Conservation (phyloP, 2,797 vertebrate species). For the Rousettus madagascariensis region DNA sequence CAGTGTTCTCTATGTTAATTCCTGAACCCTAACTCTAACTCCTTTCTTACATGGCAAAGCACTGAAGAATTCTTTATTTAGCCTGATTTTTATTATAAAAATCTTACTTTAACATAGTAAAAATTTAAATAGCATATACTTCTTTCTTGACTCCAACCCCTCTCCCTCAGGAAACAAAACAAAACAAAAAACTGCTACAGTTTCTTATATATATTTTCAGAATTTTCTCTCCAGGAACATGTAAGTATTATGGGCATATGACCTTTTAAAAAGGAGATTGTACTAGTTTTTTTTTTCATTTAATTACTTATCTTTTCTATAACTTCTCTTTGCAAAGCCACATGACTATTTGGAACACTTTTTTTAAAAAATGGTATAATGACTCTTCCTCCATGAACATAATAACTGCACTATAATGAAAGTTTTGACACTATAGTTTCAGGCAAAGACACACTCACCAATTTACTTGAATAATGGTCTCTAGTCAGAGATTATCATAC, state of each 20-base stretch:
- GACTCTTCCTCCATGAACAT: not conserved
- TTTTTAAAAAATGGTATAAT: not conserved
- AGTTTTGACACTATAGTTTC: conserved; percentile 25
- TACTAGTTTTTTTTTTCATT: not conserved
- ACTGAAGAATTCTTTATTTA: conserved; percentile 4
- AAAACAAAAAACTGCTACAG: not conserved
- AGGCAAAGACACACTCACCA: not conserved
- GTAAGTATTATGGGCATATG: not conserved
- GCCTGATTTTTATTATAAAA: conserved; percentile 3
- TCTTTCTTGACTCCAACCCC: not conserved
- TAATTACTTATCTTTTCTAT: conserved; percentile 7
- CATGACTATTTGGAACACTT: not conserved
- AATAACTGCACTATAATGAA: not conserved
- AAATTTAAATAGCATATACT: not conserved
- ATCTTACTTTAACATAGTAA: not conserved
- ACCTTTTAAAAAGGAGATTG: not conserved
- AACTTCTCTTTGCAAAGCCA: conserved; percentile 42
- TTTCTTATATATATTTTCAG: conserved; percentile 9
- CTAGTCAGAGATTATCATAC: not conserved
- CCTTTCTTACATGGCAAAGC: not conserved
- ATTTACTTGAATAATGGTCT: not conserved
- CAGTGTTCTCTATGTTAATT: not conserved
- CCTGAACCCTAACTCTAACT: not conserved
- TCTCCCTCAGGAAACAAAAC: not conserved
- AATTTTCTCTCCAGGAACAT: conserved; percentile 25